phyloP scores from a whole-genome alignment of 1,140 invertebrate genomes.

The Temnothorax longispinosus region DNA sequence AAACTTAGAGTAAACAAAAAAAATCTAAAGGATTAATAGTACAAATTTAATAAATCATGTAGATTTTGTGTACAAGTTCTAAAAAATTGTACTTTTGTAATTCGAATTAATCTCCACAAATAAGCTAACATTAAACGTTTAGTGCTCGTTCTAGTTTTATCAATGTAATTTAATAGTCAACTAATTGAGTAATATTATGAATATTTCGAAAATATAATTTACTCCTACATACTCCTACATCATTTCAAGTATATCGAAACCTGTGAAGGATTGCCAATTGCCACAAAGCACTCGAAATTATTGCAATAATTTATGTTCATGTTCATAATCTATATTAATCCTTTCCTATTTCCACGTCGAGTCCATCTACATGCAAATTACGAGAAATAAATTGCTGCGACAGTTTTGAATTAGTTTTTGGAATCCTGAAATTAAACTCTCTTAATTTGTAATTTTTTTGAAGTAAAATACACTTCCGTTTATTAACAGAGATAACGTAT shows the following conservation, averaged over 20 bases:
- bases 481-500: not conserved
- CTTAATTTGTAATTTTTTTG: not conserved
- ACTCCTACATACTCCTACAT: not conserved
- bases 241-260: not conserved
- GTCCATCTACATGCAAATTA: not conserved
- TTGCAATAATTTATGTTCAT: not conserved
- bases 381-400: not conserved
- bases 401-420: not conserved
- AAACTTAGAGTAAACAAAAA: not conserved
- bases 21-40: not conserved
- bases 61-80: not conserved
- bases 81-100: not conserved
- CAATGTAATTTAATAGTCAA: not conserved
- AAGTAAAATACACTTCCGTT: not conserved
- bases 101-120: not conserved
- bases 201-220: slow-evolving; percentile 6
- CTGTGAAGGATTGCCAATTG: not conserved
- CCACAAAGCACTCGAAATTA: not conserved
- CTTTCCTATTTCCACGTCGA: not conserved
- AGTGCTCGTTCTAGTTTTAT: not conserved
- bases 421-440: not conserved
- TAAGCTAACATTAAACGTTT: not conserved
- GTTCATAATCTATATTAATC: slow-evolving; percentile 17
- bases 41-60: not conserved
- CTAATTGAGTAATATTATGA: not conserved